Evolutionary conservation across 2,888 invertebrate genomes (phyloP).

Genomic region (Lasioglossum lativentre): DNA sequence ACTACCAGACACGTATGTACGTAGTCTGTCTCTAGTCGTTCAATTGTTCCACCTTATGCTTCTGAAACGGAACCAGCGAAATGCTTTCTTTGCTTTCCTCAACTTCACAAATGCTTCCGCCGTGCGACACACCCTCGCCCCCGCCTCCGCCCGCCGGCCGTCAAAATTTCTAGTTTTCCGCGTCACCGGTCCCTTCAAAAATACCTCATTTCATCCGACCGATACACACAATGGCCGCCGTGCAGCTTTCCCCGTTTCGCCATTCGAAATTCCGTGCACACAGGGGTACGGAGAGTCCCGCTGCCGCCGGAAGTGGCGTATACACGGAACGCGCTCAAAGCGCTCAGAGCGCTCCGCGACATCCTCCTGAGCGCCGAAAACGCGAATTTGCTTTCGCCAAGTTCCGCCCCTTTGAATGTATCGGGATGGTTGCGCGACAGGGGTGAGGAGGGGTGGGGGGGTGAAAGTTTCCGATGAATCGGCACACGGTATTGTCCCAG

Average conservation of each 20-base stretch:
- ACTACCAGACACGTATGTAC: not conserved
- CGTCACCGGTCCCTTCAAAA: not conserved
- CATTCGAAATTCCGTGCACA: not conserved
- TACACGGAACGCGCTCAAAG: not conserved
- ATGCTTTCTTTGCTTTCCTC: not conserved
- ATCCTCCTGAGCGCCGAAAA: constrained; percentile 44
- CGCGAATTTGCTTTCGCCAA: constrained; percentile 56
- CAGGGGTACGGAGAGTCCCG: not conserved
- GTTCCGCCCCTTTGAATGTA: constrained; percentile 47
- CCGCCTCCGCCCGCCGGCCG: not conserved
- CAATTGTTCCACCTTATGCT: not conserved
- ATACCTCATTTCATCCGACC: not conserved
- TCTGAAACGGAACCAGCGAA: not conserved
- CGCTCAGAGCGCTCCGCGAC: not conserved
- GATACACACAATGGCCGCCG: not conserved
- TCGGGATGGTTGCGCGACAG: not conserved
- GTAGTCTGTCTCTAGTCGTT: not conserved
- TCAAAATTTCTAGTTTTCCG: constrained; percentile 2
- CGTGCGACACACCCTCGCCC: not conserved
- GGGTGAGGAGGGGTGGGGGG: not conserved
- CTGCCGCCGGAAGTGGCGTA: constrained; percentile 23
- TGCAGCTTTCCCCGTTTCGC: not conserved
- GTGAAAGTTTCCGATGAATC: constrained; percentile 64
- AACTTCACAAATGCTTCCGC: not conserved
- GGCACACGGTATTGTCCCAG: constrained; percentile 64